Evolutionary conservation across 2,888 invertebrate species (phyloP).

Genomic region (Scaptomyza polygonia): DNA sequence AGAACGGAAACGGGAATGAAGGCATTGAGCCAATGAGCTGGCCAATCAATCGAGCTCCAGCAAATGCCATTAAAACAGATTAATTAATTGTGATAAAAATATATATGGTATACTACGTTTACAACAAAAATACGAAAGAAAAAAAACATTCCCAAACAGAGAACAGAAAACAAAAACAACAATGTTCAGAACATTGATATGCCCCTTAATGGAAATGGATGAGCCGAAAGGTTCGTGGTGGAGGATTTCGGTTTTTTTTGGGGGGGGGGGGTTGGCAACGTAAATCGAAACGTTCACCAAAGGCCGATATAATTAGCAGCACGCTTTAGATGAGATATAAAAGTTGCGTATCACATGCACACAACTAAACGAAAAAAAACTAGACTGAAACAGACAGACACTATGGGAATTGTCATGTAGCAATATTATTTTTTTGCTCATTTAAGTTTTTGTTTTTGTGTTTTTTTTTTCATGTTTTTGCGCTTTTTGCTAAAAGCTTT

Average conservation of each 20-base stretch:
- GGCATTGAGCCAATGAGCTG: conserved; percentile 45
- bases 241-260: conserved; percentile 9
- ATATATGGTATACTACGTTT: conserved; percentile 17
- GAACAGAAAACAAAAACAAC: conserved; percentile 14
- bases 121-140: conserved; percentile 5
- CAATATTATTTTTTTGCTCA: conserved; percentile 11
- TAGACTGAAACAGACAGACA: not conserved
- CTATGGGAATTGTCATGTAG: conserved; percentile 42
- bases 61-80: conserved; percentile 70
- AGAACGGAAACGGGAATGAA: not conserved
- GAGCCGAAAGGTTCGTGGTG: conserved; percentile 19
- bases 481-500: conserved; percentile 65
- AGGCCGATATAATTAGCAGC: conserved; percentile 67
- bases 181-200: conserved; percentile 54
- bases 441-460: conserved; percentile 16
- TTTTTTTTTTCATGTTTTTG: conserved; percentile 10
- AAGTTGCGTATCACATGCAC: conserved; percentile 41
- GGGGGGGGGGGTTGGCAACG: no score
- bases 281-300: conserved; percentile 52
- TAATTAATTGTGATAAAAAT: conserved; percentile 75
- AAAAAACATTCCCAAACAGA: conserved; percentile 11
- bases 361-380: conserved; percentile 18
- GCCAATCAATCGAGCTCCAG: conserved; percentile 52
- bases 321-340: conserved; percentile 67
- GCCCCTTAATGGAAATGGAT: conserved; percentile 51